Percentiles rank a stretch among this genome's conserved stretches.
These are phyloP conservation scores for Enteromius viviparus DNA, from an alignment of 2,797 vertebrate species.

Conservation along the genomic window DNA sequence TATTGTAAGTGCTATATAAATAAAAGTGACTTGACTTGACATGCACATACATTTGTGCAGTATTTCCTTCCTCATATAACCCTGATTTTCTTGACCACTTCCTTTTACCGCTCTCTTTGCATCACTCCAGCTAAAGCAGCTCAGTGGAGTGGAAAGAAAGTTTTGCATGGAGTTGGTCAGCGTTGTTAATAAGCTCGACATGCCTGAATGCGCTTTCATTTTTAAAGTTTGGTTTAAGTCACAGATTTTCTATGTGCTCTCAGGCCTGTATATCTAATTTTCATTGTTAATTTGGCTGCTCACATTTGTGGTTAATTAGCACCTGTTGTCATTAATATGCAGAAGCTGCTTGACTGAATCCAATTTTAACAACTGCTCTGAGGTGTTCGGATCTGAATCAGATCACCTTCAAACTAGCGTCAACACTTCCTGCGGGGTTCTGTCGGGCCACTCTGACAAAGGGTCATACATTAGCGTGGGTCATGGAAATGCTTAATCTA, in stretches of 20 bases:
- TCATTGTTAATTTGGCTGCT: background rate
- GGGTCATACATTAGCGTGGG: slow-evolving; percentile 26
- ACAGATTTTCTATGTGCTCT: background rate
- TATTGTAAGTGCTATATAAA: background rate
- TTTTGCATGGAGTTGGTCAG: slow-evolving; percentile 8
- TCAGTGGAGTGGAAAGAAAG: slow-evolving; percentile 41
- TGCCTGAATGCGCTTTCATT: slow-evolving; percentile 6
- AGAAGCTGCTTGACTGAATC: background rate
- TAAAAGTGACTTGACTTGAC: background rate
- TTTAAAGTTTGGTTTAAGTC: slow-evolving; percentile 1
- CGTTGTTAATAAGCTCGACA: slow-evolving; percentile 50
- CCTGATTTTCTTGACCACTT: slow-evolving; percentile 6
- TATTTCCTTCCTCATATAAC: background rate
- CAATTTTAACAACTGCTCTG: background rate
- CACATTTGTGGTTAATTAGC: slow-evolving; percentile 24
- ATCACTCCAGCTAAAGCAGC: slow-evolving; percentile 17
- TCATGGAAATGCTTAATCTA: background rate
- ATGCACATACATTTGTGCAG: background rate
- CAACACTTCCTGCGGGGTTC: background rate
- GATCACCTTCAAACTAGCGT: background rate
- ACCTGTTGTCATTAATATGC: slow-evolving; percentile 7
- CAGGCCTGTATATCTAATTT: slow-evolving; percentile 10
- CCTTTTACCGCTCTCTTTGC: background rate
- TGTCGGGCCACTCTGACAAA: slow-evolving; percentile 12
- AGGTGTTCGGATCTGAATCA: slow-evolving; percentile 7